Evolutionary conservation across 2,888 invertebrate species (phyloP), one percentile per base, ranked within the genome.

Genomic region (Priocnemis perturbator): DNA sequence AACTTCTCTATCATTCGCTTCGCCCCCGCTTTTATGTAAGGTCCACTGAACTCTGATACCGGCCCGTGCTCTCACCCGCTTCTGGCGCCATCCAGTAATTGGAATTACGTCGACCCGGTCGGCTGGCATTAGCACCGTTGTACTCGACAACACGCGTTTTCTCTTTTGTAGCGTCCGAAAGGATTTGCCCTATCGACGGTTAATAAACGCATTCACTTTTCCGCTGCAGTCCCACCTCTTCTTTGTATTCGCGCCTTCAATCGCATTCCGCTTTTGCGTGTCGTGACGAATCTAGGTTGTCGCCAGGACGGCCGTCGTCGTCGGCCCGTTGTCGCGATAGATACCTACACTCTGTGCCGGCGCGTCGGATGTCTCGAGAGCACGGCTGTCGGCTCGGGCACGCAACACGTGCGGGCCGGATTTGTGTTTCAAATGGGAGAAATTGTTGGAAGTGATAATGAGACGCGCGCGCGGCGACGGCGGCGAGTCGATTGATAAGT

Each of bases 211-310:
- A 5, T 15, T 17, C 30, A 30, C 30, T 56, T n/a, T 30, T 30
- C n/a, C 30, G n/a, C 30, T 7, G 11, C 44, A 45, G 14, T 48
- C 44, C 21, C 23, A 19, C 65, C 59, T 62, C 59, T 37, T 45
- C 44, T 37, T 60, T 60, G 23, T 23, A 21, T 55, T 23, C 48
- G 58, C 50, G 64, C 70, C 56, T 65, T 66, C 69, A 67, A 73
- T 74, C 77, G 66, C 69, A 76, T 76, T 77, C 72, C 69, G 60
- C 69, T 68, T 76, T 76, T 72, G 64, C 71, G 71, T 71, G 68
- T 65, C 77, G n/a, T n/a, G 64, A 53, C 61, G 73, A 79, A 79
- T 79, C 74, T 79, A 63, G 76, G 79, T 79, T 79, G 76, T 76
- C 76, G 71, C 69, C 67, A 65, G 72, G 73, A 64, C 73, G 67